Evolutionary conservation across 1,140 invertebrate genomes (phyloP).

Genomic region (Agrilus planipennis): DNA sequence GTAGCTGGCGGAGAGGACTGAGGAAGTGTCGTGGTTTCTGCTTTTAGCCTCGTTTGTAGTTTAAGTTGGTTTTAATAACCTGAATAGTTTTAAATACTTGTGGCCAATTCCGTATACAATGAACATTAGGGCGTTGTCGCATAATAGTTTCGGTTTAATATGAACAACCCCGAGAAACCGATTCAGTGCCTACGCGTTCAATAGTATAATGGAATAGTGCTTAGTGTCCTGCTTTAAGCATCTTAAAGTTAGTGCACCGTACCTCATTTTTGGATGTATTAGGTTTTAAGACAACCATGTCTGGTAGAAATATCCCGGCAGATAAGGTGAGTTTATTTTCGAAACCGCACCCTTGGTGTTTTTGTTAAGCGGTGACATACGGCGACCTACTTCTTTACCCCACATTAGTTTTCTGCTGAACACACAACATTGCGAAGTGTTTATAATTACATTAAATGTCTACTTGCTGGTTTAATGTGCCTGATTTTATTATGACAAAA

Average conservation of each 20-base stretch:
- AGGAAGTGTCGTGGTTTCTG: too few species aligned
- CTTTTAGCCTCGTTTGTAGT: conserved; percentile 69
- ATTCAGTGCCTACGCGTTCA: conserved; percentile 1
- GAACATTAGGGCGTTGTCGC: conserved; percentile 1
- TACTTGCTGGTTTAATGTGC: too few species aligned
- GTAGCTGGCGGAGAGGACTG: too few species aligned
- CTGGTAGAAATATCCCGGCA: conserved; percentile 15
- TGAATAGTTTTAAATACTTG: background rate
- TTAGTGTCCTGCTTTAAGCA: conserved; percentile 6
- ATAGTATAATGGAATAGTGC: conserved; percentile 9
- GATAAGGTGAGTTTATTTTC: conserved; percentile 15
- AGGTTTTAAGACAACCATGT: conserved; percentile 11
- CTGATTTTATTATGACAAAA: too few species aligned
- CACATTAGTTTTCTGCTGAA: conserved; percentile 1
- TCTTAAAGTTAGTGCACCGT: conserved; percentile 1
- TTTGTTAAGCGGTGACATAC: conserved; percentile 9
- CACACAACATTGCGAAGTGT: background rate
- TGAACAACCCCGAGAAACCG: too few species aligned
- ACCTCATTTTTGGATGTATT: conserved; percentile 5
- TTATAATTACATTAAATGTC: too few species aligned
- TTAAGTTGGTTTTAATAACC: conserved; percentile 80
- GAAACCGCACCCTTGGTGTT: conserved; percentile 16
- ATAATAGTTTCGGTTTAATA: too few species aligned
- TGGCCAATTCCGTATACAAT: background rate
- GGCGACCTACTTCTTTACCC: conserved; percentile 13